Evolutionary conservation across 1,140 invertebrate species (phyloP), one percentile per base, ranked within the genome.

Genomic region (Melipona quadrifasciata): DNA sequence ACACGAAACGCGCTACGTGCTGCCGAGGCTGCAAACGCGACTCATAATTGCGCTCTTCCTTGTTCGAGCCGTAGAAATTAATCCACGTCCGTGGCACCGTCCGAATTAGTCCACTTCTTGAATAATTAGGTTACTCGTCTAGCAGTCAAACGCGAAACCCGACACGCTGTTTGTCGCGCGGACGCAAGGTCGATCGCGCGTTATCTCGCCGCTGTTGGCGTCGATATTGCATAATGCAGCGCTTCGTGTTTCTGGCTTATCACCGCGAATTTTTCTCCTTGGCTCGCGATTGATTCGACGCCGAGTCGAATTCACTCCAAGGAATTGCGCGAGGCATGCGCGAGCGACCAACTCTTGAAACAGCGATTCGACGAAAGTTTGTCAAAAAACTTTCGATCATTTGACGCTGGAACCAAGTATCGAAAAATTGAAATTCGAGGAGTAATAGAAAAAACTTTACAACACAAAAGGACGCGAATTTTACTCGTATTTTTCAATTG

Each of bases 41-140:
- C 39, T 34, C 82, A 61, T 84, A 84, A 84, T 84, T 84, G 82
- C 82, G 75, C 75, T 84, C 82, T 84, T 84, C 82, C 82, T 84
- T 58, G 82, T 79, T 84, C 75, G 72, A 39, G 74, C 27, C 27
- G 57, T 14, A 84, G 68, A 79, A 84, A 84, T 84, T 71, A 84
- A 61, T 55, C 75, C 57, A 39, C 65, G 47, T 39, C 39, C 76
- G 75, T 64, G 73, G 61, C 73, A 77, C 76, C 55, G 61, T 68
- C 24, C 53, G 19, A 84, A 84, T 84, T 84, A 79, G 76, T 79
- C 75, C 76, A 84, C 75, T 71, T 84, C 82, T 84, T 84, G 82
- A 84, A 84, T 84, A 84, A 84, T 84, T 84, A 84, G 82, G 75
- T 79, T 71, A 79, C 65, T 47, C 65, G 82, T 24, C 75, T 47